Conservation (phyloP, 2,797 vertebrate genomes). For the Salmo trutta region DNA sequence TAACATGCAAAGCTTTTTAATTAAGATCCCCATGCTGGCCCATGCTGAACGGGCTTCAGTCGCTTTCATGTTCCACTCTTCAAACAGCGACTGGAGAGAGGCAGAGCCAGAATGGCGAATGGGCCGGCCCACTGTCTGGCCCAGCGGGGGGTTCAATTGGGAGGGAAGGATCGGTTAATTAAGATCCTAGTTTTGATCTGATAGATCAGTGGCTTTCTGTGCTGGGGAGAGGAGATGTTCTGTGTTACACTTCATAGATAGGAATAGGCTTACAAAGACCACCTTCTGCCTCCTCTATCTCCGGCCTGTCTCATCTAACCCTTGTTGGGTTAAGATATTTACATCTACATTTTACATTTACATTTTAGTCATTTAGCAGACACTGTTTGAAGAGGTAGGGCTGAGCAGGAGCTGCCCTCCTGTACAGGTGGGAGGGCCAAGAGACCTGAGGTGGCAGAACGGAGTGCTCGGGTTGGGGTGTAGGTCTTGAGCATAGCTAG, state of each 20-base stretch:
- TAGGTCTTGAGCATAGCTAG: too few relatives aligned
- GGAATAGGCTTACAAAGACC: slow-evolving; percentile 4
- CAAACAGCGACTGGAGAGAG: slow-evolving; percentile 64
- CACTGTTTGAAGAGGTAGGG: too few relatives aligned
- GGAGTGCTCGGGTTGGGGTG: too few relatives aligned
- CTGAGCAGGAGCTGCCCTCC: too few relatives aligned
- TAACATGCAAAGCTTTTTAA: slow-evolving; percentile 97
- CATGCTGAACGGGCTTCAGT: slow-evolving; percentile 70
- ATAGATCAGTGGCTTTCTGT: slow-evolving; percentile 43
- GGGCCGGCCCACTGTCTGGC: slow-evolving; percentile 56
- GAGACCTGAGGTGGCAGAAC: too few relatives aligned
- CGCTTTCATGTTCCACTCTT: slow-evolving; percentile 92
- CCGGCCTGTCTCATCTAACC: slow-evolving; percentile 25
- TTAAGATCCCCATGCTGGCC: slow-evolving; percentile 94
- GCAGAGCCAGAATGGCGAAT: slow-evolving; percentile 36
- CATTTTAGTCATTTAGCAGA: too few relatives aligned
- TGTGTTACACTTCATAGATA: slow-evolving; percentile 19
- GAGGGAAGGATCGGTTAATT: slow-evolving; percentile 58
- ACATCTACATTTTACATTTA: too few relatives aligned
- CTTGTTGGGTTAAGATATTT: slow-evolving; percentile 4
- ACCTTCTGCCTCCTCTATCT: background rate
- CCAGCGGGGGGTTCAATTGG: slow-evolving; percentile 54
- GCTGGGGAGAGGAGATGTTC: slow-evolving; percentile 34
- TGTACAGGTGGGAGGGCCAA: too few relatives aligned
- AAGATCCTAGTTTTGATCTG: slow-evolving; percentile 55